These are phyloP conservation scores for Varecia variegata DNA, from an alignment of 2,797 vertebrate species.

Conservation along the genomic window DNA sequence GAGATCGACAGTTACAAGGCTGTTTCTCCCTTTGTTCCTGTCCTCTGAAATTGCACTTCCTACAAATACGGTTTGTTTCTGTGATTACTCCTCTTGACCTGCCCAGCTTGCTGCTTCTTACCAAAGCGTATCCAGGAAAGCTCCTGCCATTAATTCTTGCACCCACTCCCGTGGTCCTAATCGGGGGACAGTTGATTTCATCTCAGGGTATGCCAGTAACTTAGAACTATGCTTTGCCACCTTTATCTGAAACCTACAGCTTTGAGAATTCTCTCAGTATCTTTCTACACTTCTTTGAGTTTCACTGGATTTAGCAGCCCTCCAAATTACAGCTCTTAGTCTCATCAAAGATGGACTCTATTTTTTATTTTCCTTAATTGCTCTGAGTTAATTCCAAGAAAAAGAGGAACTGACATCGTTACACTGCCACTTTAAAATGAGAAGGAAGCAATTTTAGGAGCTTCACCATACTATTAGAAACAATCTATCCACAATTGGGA, in stretches of 20 bases:
- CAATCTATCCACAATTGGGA: background rate
- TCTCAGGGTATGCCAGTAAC: background rate
- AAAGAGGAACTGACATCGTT: background rate
- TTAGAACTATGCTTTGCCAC: background rate
- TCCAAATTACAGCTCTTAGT: background rate
- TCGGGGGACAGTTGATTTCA: background rate
- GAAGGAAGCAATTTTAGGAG: background rate
- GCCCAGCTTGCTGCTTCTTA: too few relatives aligned
- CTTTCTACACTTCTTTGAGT: background rate
- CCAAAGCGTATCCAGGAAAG: background rate
- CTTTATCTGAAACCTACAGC: background rate
- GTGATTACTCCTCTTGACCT: background rate
- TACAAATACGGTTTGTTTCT: background rate
- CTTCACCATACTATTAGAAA: constrained; percentile 14
- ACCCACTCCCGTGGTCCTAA: background rate
- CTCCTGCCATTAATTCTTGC: background rate
- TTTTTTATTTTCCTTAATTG: constrained; percentile 8
- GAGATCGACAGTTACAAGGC: background rate
- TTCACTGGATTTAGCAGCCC: background rate
- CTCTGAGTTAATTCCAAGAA: constrained; percentile 31
- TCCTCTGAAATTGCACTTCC: background rate
- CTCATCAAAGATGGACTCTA: background rate
- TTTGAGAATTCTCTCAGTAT: background rate
- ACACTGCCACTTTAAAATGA: constrained; percentile 11
- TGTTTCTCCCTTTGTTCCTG: background rate